phyloP scores from a whole-genome alignment of 2,888 invertebrate species.

The Crocallis elinguaria region DNA sequence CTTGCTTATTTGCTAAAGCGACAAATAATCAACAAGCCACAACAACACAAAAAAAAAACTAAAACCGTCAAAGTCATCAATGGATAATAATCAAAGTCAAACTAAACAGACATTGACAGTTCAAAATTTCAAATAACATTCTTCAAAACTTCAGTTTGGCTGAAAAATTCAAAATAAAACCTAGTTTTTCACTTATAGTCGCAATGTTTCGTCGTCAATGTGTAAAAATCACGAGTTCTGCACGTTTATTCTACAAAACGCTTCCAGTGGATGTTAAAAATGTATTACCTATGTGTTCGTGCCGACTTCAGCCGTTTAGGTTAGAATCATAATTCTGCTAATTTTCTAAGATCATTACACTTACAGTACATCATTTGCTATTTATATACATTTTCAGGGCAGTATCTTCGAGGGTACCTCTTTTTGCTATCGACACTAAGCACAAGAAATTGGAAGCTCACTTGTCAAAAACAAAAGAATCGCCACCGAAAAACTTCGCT shows the following conservation, averaged over 20 bases:
- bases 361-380: no score
- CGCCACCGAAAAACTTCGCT: not conserved
- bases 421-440: conserved; percentile 1
- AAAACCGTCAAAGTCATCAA: no score
- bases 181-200: not conserved
- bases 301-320: conserved; percentile 40
- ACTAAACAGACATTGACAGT: no score
- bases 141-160: not conserved
- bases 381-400: conserved; percentile 4
- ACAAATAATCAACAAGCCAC: no score
- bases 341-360: no score
- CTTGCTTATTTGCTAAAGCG: no score
- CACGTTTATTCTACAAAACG: conserved; percentile 48
- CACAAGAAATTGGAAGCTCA: not conserved
- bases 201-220: conserved; percentile 63
- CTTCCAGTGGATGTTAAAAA: conserved; percentile 39
- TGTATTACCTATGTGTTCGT: conserved; percentile 29
- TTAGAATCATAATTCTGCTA: conserved; percentile 38
- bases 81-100: no score
- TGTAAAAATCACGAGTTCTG: conserved; percentile 55
- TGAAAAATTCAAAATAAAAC: conserved; percentile 6
- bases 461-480: conserved; percentile 4
- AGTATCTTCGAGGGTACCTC: not conserved
- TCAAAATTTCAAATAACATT: no score
- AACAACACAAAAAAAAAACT: no score